phyloP scores from a whole-genome alignment of 2,113 vertebrate genomes.

The Nibea coibor region DNA sequence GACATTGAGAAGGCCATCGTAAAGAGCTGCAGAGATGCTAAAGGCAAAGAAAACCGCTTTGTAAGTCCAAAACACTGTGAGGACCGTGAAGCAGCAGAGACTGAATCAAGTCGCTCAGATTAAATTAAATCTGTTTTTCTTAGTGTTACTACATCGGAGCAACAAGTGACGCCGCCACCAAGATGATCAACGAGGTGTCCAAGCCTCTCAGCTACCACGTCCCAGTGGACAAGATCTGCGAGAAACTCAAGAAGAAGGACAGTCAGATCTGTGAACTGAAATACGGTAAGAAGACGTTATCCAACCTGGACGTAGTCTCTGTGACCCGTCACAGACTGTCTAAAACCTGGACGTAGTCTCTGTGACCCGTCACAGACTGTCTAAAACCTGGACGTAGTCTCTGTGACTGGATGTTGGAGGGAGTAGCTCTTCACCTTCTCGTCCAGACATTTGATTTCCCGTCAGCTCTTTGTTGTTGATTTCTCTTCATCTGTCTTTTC shows the following conservation, averaged over 20 bases:
- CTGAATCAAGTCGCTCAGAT: not conserved
- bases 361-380: no score
- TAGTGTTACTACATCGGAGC: slow-evolving; percentile 98
- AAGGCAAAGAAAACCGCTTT: slow-evolving; percentile 96
- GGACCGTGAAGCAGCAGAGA: not conserved
- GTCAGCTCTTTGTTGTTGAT: no score
- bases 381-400: no score
- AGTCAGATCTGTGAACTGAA: slow-evolving; percentile 97
- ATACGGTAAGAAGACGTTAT: slow-evolving; percentile 83
- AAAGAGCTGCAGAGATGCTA: slow-evolving; percentile 90
- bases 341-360: no score
- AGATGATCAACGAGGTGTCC: slow-evolving; percentile 96
- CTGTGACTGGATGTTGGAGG: no score
- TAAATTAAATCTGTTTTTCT: no score
- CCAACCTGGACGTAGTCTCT: no score
- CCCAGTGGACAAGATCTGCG: slow-evolving; percentile 42
- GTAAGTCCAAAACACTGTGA: slow-evolving; percentile 76
- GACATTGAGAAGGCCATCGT: slow-evolving; percentile 90
- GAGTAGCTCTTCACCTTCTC: no score
- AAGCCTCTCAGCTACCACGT: slow-evolving; percentile 90
- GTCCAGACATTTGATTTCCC: no score
- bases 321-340: no score
- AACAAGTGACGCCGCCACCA: slow-evolving; percentile 96
- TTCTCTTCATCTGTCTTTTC: not conserved
- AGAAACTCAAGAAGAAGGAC: slow-evolving; percentile 98